phyloP scores from a whole-genome alignment of 2,888 invertebrate species.

The Nowickia ferox region DNA sequence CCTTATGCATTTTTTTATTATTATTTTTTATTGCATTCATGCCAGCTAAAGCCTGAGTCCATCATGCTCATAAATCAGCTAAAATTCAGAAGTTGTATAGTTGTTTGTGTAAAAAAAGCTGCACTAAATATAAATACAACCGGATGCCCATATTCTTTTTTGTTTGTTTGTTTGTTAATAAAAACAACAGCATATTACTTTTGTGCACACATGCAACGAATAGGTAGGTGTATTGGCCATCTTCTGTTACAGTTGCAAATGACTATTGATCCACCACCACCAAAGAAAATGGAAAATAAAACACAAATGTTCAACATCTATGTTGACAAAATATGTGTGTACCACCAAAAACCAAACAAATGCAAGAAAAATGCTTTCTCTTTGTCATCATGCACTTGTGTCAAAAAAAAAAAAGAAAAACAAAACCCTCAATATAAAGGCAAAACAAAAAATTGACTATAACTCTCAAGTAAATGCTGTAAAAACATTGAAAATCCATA shows the following conservation, averaged over 20 bases:
- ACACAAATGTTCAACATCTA: slow-evolving; percentile 34
- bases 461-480: slow-evolving; percentile 75
- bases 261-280: slow-evolving; percentile 20
- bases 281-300: background rate
- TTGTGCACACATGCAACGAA: slow-evolving; percentile 33
- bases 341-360: slow-evolving; percentile 38
- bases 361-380: slow-evolving; percentile 52
- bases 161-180: background rate
- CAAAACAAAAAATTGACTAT: slow-evolving; percentile 67
- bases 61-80: slow-evolving; percentile 82
- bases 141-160: slow-evolving; percentile 75
- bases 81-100: slow-evolving; percentile 70
- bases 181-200: slow-evolving; percentile 65
- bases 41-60: slow-evolving; percentile 74
- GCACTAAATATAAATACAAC: slow-evolving; percentile 70
- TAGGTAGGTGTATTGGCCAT: slow-evolving; percentile 56
- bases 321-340: slow-evolving; percentile 59
- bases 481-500: slow-evolving; percentile 83
- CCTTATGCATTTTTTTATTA: slow-evolving; percentile 50
- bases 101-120: slow-evolving; percentile 34
- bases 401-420: slow-evolving; percentile 70
- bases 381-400: slow-evolving; percentile 74
- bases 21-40: slow-evolving; percentile 11
- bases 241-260: slow-evolving; percentile 58
- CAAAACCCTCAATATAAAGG: slow-evolving; percentile 72